Base-by-base conservation (phyloP, 2,888 invertebrate genomes). In the Hoplodrina blanda region DNA sequence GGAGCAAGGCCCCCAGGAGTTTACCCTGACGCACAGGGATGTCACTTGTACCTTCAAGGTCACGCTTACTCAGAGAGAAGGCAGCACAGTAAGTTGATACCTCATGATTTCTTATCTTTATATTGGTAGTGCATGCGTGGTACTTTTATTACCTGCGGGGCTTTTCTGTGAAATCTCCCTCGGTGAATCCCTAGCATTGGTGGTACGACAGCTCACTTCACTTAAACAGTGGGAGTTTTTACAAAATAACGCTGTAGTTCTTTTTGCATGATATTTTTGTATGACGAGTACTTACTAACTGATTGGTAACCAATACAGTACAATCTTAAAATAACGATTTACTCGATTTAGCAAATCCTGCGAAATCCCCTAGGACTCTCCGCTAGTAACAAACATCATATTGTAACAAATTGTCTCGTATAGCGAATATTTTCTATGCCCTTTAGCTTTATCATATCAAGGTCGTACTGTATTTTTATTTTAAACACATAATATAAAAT, bases 11-110 rank as follows among this genome's bases (percentile, higher is more conserved):
- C 85, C 85, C 65, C 94, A 95, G 68, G 92, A 92, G 81, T 93
- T 96, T 79, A 89, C 89, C 0, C 85, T 96, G 7, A 76, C 80
- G 0, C 92, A 95, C 52, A 91, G 88, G n/a, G 93, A 94, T 13
- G 93, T 94, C 6, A 87, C 89, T 30, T 96, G 96, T 85, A 86
- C 80, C 8, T 96, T 96, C 75, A 91, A 86, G 44, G 89, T 93
- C 19, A 91, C 81, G 19, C 76, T 95, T 52, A 85, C 81, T 44
- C 79, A 87, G 60, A 87, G 87, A 20, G 77, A 83, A 17, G 89
- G 87, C 20, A 80, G 83, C n/a, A 88, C 84, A 78, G 95, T 95
- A 80, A 89, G 91, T 82, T 17, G 50, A 17, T 19, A 4, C 6
- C 25, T 41, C 46, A 44, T 59, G 53, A 30, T 1, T 33, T 59